A percentile compares a stretch with the other conserved stretches of the same genome.
These are phyloP conservation scores for Epinephelus malabaricus DNA, from an alignment of 2,797 vertebrate genomes.

Conservation along the genomic window DNA sequence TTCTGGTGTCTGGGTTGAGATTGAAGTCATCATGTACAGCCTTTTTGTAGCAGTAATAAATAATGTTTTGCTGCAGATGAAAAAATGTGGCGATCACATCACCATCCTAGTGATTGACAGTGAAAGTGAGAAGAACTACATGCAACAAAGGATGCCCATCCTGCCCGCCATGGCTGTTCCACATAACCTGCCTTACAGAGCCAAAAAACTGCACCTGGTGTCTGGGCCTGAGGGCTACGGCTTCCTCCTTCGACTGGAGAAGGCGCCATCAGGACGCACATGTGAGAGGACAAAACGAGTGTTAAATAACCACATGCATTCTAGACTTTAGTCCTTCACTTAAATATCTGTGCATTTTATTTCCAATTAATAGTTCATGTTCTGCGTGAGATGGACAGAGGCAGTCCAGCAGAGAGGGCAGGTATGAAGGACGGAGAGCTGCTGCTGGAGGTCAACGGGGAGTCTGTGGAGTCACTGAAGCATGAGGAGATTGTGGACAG, in stretches of 20 bases:
- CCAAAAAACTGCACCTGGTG: conserved; percentile 85
- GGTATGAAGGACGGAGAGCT: conserved; percentile 92
- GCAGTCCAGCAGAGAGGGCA: conserved; percentile 88
- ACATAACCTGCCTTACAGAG: conserved; percentile 88
- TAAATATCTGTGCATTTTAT: neutral
- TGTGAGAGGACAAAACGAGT: conserved; percentile 79
- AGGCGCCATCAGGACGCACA: conserved; percentile 72
- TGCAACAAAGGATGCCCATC: conserved; percentile 81
- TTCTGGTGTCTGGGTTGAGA: too few relatives aligned
- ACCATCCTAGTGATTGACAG: conserved; percentile 92
- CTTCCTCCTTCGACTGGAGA: conserved; percentile 92
- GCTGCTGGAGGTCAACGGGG: conserved; percentile 93
- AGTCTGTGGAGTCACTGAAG: conserved; percentile 86
- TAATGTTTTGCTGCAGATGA: conserved; percentile 83
- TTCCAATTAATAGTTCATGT: conserved; percentile 85
- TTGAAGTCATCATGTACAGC: neutral
- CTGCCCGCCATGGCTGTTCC: conserved; percentile 88
- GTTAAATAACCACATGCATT: neutral
- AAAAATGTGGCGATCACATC: conserved; percentile 86
- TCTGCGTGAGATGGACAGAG: conserved; percentile 87
- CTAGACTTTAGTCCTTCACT: neutral
- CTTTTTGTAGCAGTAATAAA: neutral
- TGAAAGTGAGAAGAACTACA: conserved; percentile 89
- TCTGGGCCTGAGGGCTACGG: conserved; percentile 88
- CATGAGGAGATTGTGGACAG: conserved; percentile 89